phyloP scores from a whole-genome alignment of 1,140 invertebrate genomes.

The Diachasmimorpha longicaudata region DNA sequence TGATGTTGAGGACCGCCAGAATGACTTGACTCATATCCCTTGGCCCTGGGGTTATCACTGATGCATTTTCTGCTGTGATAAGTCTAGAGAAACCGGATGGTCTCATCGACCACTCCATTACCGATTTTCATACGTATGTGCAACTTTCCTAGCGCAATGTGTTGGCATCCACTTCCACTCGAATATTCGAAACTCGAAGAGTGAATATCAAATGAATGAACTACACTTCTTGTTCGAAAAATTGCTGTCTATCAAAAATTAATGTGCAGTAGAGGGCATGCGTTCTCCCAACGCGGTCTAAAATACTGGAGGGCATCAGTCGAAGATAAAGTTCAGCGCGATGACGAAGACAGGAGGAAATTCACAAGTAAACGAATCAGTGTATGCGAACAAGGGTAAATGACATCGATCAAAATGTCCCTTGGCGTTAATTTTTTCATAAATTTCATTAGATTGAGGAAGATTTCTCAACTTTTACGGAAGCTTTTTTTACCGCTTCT shows the following conservation, averaged over 20 bases:
- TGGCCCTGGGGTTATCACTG: too few relatives aligned
- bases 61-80: too few relatives aligned
- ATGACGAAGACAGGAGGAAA: not conserved
- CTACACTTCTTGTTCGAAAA: not conserved
- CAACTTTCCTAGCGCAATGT: not conserved
- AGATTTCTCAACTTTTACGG: too few relatives aligned
- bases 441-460: not conserved
- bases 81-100: not conserved
- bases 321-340: not conserved
- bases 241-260: not conserved
- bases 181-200: not conserved
- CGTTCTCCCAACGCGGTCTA: not conserved
- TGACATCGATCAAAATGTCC: too few relatives aligned
- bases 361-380: not conserved
- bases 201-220: not conserved
- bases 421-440: too few relatives aligned
- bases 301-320: not conserved
- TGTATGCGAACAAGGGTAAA: not conserved
- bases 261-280: not conserved
- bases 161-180: not conserved
- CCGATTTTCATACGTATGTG: too few relatives aligned
- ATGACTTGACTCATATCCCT: too few relatives aligned
- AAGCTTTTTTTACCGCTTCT: too few relatives aligned
- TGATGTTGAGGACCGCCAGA: too few relatives aligned
- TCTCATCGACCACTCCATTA: not conserved